Conservation (phyloP, 2,797 vertebrate species). For the Cephalopachus bancanus region DNA sequence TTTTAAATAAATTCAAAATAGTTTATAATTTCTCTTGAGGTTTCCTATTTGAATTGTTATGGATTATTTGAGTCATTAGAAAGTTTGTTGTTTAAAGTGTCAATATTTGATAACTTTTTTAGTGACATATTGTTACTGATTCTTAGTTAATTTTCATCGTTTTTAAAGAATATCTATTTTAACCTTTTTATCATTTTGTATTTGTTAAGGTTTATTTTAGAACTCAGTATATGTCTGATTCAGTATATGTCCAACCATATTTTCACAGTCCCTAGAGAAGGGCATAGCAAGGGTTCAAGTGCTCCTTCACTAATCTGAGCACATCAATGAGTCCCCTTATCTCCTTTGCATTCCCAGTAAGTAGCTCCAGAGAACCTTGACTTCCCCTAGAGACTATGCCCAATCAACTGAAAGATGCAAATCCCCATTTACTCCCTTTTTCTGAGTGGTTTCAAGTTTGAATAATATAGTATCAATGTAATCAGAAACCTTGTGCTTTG, state of each 20-base stretch:
- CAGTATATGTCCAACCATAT: background rate
- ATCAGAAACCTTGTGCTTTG: no score
- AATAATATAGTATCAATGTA: no score
- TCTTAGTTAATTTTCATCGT: background rate
- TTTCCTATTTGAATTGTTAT: background rate
- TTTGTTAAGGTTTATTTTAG: background rate
- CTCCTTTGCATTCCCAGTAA: no score
- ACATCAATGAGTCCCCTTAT: no score
- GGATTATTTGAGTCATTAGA: background rate
- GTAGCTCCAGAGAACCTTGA: no score
- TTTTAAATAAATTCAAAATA: background rate
- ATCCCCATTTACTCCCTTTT: no score
- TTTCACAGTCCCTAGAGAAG: no score
- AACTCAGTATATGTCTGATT: background rate
- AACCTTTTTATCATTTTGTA: background rate
- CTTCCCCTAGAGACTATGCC: no score
- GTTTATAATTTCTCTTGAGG: background rate
- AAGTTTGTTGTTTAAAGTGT: background rate
- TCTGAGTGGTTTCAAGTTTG: no score
- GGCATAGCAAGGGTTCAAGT: no score
- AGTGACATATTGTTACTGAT: background rate
- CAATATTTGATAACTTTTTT: background rate
- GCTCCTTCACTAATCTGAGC: no score
- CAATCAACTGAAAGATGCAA: no score
- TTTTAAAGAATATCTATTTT: background rate